phyloP scores from a whole-genome alignment of 2,113 vertebrate genomes.

The Xyrauchen texanus region DNA sequence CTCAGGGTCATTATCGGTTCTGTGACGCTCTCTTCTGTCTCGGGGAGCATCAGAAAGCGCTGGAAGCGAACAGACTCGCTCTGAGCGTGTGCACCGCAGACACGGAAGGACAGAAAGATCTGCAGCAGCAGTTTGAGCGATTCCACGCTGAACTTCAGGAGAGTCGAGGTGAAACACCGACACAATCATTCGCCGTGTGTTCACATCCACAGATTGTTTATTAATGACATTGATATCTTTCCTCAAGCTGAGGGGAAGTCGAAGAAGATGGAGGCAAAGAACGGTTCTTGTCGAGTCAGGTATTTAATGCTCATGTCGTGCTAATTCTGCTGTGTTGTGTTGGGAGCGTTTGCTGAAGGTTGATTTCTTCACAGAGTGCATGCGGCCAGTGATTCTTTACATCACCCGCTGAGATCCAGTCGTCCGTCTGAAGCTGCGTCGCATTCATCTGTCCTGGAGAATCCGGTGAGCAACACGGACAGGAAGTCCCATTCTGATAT shows the following conservation, averaged over 20 bases:
- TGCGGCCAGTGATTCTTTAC: background rate
- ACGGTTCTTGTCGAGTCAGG: background rate
- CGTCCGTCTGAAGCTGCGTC: background rate
- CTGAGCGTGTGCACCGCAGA: conserved; percentile 72
- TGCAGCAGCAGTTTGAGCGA: conserved; percentile 75
- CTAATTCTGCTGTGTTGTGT: background rate
- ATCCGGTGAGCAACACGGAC: background rate
- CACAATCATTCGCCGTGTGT: no score
- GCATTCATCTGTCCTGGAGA: background rate
- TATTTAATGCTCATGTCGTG: conserved; percentile 6
- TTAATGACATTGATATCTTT: background rate
- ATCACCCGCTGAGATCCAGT: background rate
- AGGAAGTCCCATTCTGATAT: no score
- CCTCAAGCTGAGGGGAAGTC: conserved; percentile 32
- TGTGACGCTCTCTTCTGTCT: conserved; percentile 84
- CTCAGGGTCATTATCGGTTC: conserved; percentile 90
- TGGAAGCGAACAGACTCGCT: conserved; percentile 79
- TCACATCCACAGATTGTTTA: background rate
- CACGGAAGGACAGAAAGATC: conserved; percentile 76
- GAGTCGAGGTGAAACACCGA: conserved; percentile 64
- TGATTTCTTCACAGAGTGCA: background rate
- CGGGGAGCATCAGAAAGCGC: conserved; percentile 75
- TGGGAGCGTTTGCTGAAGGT: background rate
- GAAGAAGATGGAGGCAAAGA: background rate
- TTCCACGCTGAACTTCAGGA: conserved; percentile 65